These are phyloP conservation scores for Pseudobourletiella spinata DNA, from an alignment of 1,140 invertebrate genomes.

Conservation along the genomic window DNA sequence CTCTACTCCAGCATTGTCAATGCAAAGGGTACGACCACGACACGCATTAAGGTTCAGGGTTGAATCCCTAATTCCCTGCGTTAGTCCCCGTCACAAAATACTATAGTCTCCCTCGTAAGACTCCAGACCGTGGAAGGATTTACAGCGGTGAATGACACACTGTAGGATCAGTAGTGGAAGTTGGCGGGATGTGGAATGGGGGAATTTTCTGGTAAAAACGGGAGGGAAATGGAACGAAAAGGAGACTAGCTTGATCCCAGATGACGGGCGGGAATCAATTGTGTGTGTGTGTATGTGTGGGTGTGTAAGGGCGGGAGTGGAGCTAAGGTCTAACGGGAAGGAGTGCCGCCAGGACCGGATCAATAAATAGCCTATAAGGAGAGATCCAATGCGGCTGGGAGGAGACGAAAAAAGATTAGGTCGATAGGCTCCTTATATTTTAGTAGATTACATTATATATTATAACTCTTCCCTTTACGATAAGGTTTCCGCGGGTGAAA, in stretches of 20 bases:
- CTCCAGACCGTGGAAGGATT: too few species aligned
- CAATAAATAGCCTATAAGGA: neutral
- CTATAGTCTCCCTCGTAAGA: neutral
- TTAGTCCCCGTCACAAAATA: neutral
- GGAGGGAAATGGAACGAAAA: neutral
- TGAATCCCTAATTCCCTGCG: too few species aligned
- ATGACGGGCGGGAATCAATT: neutral
- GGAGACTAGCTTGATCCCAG: too few species aligned
- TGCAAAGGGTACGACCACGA: too few species aligned
- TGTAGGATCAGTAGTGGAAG: too few species aligned
- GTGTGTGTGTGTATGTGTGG: neutral
- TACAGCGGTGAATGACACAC: too few species aligned
- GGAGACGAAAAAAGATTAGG: conserved; percentile 1
- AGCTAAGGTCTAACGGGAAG: neutral
- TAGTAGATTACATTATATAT: conserved; percentile 8
- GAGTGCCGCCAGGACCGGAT: neutral
- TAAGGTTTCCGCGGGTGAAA: neutral
- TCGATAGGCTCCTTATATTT: conserved; percentile 7
- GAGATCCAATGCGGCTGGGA: neutral
- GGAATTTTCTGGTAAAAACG: too few species aligned
- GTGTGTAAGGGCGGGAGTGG: neutral
- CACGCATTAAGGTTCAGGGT: too few species aligned
- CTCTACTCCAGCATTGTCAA: too few species aligned
- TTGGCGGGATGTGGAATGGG: too few species aligned
- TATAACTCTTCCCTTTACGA: conserved; percentile 4